Percentiles rank a stretch among this genome's conserved stretches.
Evolutionary conservation across 2,113 vertebrate genomes (phyloP).

Genomic region (Lophura nycthemera): DNA sequence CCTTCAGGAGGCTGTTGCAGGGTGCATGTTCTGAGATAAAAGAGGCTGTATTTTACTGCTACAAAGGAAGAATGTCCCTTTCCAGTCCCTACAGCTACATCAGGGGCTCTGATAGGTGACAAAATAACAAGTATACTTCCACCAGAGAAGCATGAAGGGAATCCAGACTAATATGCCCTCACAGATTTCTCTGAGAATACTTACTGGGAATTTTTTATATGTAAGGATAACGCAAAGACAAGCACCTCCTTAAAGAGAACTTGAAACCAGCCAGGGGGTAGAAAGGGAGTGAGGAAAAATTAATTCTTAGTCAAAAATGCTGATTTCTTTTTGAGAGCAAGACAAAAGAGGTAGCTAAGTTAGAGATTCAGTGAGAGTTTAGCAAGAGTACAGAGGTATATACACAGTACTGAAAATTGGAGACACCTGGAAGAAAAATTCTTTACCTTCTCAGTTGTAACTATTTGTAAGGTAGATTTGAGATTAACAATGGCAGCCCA

Average conservation of each 20-base stretch:
- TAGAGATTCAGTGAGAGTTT: not conserved
- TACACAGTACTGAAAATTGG: not conserved
- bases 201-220: not conserved
- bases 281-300: not conserved
- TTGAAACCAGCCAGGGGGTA: not conserved
- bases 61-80: not conserved
- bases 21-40: not conserved
- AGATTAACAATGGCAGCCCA: constrained; percentile 30
- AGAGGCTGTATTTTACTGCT: not conserved
- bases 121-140: not conserved
- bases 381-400: not conserved
- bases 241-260: not conserved
- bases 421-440: not conserved
- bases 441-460: constrained; percentile 32
- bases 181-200: not conserved
- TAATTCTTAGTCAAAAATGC: not conserved
- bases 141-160: not conserved
- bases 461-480: constrained; percentile 27
- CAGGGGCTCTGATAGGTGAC: not conserved
- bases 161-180: not conserved
- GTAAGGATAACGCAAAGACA: not conserved
- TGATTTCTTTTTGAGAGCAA: not conserved
- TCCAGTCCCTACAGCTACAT: not conserved
- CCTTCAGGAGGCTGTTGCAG: accelerated
- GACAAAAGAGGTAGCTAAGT: not conserved